phyloP scores from a whole-genome alignment of 1,140 invertebrate genomes.

The Agraylea sexmaculata region DNA sequence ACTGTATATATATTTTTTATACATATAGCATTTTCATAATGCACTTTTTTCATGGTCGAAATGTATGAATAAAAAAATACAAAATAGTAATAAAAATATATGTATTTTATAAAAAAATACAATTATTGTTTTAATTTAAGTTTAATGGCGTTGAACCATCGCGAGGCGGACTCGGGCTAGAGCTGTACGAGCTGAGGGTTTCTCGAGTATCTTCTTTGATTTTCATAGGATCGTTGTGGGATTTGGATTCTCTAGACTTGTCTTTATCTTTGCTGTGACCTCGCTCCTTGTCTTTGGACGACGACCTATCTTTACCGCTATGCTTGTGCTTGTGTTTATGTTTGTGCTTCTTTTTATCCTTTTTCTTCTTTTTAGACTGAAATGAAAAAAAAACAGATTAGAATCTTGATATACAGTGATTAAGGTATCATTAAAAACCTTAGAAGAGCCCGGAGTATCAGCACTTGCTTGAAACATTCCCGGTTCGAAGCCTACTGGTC shows the following conservation, averaged over 20 bases:
- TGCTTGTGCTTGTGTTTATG: slow-evolving; percentile 67
- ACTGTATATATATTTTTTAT: no score
- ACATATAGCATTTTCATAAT: no score
- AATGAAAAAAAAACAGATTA: slow-evolving; percentile 24
- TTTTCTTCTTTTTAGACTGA: slow-evolving; percentile 66
- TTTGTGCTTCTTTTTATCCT: slow-evolving; percentile 73
- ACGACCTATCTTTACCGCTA: slow-evolving; percentile 54
- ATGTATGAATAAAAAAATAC: no score
- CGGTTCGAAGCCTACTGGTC: slow-evolving; percentile 64
- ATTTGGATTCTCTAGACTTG: slow-evolving; percentile 11
- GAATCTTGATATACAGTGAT: background rate
- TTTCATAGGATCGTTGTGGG: slow-evolving; percentile 28
- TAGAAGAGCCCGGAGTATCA: slow-evolving; percentile 38
- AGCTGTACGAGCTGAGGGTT: slow-evolving; percentile 46
- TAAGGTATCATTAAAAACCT: slow-evolving; percentile 28
- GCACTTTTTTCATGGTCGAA: no score
- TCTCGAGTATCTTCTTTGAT: slow-evolving; percentile 44
- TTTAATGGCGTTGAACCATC: slow-evolving; percentile 11
- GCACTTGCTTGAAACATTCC: slow-evolving; percentile 58
- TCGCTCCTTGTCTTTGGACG: slow-evolving; percentile 48
- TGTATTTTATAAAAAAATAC: no score
- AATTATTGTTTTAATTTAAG: slow-evolving; percentile 8
- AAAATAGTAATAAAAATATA: no score
- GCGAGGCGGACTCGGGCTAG: slow-evolving; percentile 35
- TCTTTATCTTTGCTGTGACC: slow-evolving; percentile 37